A percentile compares a stretch with the other conserved stretches of the same genome.
Conservation (phyloP, 2,797 vertebrate genomes). For the Sebastes dallii region DNA sequence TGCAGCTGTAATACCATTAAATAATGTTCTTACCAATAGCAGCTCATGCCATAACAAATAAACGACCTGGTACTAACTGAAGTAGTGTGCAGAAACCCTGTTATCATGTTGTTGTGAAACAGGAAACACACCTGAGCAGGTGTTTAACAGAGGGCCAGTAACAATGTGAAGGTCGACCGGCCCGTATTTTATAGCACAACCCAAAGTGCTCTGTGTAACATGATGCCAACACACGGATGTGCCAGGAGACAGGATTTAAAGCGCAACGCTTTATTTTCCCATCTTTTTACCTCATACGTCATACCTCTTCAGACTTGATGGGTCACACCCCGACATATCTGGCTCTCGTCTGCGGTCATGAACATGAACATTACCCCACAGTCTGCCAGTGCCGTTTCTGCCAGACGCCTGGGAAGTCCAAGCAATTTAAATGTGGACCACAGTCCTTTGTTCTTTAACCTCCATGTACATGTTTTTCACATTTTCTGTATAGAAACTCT, state of each 20-base stretch:
- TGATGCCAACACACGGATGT: conserved; percentile 10
- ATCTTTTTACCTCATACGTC: conserved; percentile 27
- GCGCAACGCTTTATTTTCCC: conserved; percentile 12
- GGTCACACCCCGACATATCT: conserved; percentile 48
- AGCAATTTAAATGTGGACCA: conserved; percentile 11
- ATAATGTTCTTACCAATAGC: conserved; percentile 42
- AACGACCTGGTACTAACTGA: conserved; percentile 20
- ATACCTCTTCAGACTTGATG: conserved; percentile 26
- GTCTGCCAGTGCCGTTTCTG: conserved; percentile 15
- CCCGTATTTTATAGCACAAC: conserved; percentile 31
- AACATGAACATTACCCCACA: conserved; percentile 42
- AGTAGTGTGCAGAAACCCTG: conserved; percentile 14
- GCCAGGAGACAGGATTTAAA: conserved; percentile 39
- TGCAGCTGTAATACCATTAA: conserved; percentile 44
- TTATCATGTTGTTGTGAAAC: conserved; percentile 47
- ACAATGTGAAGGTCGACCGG: conserved; percentile 24
- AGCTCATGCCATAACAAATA: conserved; percentile 4
- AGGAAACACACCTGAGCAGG: conserved; percentile 54
- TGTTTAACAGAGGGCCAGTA: conserved; percentile 40
- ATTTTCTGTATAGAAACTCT: conserved; percentile 22
- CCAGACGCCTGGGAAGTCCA: conserved; percentile 14
- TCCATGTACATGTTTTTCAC: conserved; percentile 7
- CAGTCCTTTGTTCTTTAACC: conserved; percentile 38
- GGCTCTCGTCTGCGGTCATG: conserved; percentile 58
- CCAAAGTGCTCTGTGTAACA: conserved; percentile 33